A percentile compares a stretch with the other conserved stretches of the same genome.
These are phyloP conservation scores for Channallabes apus DNA, from an alignment of 2,797 vertebrate species.

Conservation along the genomic window DNA sequence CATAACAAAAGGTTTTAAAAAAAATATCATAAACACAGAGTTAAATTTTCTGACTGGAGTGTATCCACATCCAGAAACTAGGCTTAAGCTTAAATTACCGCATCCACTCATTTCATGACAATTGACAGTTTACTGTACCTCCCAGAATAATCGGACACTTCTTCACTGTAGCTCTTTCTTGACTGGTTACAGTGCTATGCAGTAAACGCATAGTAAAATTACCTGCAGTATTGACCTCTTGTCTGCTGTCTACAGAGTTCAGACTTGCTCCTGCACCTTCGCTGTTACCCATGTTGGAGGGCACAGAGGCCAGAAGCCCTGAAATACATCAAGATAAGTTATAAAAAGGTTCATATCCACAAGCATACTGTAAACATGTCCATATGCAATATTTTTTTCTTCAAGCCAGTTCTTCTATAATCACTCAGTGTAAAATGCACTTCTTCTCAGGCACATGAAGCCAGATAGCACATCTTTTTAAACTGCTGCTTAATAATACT, in stretches of 20 bases:
- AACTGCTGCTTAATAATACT: not conserved
- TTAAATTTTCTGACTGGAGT: not conserved
- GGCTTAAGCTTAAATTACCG: not conserved
- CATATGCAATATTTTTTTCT: not conserved
- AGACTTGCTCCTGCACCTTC: slow-evolving; percentile 68
- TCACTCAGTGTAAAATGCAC: not conserved
- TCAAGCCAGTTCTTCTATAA: not conserved
- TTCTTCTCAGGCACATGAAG: not conserved
- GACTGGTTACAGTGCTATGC: not conserved
- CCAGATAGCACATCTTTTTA: not conserved
- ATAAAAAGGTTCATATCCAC: not conserved
- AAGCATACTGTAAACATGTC: not conserved
- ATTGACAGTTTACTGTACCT: not conserved
- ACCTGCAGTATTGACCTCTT: slow-evolving; percentile 56
- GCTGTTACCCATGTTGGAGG: slow-evolving; percentile 77
- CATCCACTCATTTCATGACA: not conserved
- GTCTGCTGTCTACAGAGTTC: slow-evolving; percentile 70
- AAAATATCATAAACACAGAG: too few species aligned
- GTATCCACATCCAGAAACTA: not conserved
- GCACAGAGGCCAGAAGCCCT: slow-evolving; percentile 89
- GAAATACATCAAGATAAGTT: not conserved
- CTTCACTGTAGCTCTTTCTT: not conserved
- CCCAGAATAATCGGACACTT: not conserved
- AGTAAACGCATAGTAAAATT: not conserved
- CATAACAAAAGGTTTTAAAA: not conserved